Percentiles rank a stretch among this genome's conserved stretches.
Evolutionary conservation across 2,888 invertebrate genomes (phyloP).

Genomic region (Dastarcus helophoroides): DNA sequence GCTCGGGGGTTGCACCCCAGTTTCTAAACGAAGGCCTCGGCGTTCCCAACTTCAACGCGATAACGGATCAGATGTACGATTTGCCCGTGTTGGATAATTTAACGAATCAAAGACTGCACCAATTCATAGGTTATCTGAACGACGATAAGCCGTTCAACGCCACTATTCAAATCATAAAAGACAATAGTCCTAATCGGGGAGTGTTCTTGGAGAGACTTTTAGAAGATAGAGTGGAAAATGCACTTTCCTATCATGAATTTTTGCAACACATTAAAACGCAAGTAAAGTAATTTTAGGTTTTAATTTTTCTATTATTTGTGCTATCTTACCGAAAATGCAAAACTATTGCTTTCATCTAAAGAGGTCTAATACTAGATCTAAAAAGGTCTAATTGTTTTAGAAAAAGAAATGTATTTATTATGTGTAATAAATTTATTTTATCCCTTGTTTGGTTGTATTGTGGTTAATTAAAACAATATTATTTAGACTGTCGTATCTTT

Average conservation of each 20-base stretch:
- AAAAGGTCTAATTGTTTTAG: too few species aligned
- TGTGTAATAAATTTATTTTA: too few species aligned
- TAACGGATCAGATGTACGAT: conserved; percentile 66
- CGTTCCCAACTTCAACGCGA: conserved; percentile 56
- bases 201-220: conserved; percentile 80
- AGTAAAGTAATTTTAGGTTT: conserved; percentile 74
- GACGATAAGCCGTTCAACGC: conserved; percentile 74
- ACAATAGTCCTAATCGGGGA: conserved; percentile 75
- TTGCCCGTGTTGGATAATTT: conserved; percentile 68
- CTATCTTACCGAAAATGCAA: conserved; percentile 20
- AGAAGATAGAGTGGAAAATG: conserved; percentile 89
- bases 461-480: too few species aligned
- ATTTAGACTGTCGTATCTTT: too few species aligned
- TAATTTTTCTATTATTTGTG: not conserved
- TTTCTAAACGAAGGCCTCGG: conserved; percentile 72
- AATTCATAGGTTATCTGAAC: conserved; percentile 73
- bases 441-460: too few species aligned
- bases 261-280: conserved; percentile 86
- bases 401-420: too few species aligned
- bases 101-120: conserved; percentile 62
- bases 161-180: conserved; percentile 73
- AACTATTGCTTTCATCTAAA: conserved; percentile 26
- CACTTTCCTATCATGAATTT: conserved; percentile 96
- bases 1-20: conserved; percentile 61
- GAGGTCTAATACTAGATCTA: too few species aligned